phyloP scores from a whole-genome alignment of 1,140 invertebrate species.

The Drosophila lini region DNA sequence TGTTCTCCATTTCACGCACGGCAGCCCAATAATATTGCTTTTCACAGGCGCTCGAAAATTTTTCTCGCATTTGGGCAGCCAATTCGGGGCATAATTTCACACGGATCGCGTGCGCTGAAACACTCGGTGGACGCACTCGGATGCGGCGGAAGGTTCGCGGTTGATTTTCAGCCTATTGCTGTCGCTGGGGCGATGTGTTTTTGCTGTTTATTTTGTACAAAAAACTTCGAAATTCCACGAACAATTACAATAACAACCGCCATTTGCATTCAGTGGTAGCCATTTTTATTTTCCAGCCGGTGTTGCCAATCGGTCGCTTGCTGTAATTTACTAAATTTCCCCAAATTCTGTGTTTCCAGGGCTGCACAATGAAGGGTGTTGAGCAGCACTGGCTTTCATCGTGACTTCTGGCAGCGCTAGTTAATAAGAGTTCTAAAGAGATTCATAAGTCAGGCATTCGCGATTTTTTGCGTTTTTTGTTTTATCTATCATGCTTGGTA shows the following conservation, averaged over 20 bases:
- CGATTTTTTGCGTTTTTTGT: background rate
- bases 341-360: slow-evolving; percentile 9
- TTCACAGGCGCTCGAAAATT: slow-evolving; percentile 61
- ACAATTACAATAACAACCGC: slow-evolving; percentile 75
- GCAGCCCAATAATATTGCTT: slow-evolving; percentile 65
- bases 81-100: slow-evolving; percentile 63
- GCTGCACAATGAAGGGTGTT: background rate
- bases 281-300: slow-evolving; percentile 82
- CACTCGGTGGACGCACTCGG: slow-evolving; percentile 47
- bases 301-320: slow-evolving; percentile 40
- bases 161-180: slow-evolving; percentile 59
- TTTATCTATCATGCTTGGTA: background rate
- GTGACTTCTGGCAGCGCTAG: background rate
- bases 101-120: slow-evolving; percentile 26
- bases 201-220: slow-evolving; percentile 80
- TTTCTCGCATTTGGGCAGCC: slow-evolving; percentile 61
- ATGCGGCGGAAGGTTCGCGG: slow-evolving; percentile 43
- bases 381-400: background rate
- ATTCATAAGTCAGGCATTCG: background rate
- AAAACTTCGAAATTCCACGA: slow-evolving; percentile 83
- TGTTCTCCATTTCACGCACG: slow-evolving; percentile 50
- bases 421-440: background rate
- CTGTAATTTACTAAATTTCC: slow-evolving; percentile 47
- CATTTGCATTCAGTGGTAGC: slow-evolving; percentile 73
- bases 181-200: slow-evolving; percentile 60